Percentiles rank a stretch among this genome's conserved stretches.
Evolutionary conservation across 2,888 invertebrate genomes (phyloP).

Genomic region (Trachelus tabidus): DNA sequence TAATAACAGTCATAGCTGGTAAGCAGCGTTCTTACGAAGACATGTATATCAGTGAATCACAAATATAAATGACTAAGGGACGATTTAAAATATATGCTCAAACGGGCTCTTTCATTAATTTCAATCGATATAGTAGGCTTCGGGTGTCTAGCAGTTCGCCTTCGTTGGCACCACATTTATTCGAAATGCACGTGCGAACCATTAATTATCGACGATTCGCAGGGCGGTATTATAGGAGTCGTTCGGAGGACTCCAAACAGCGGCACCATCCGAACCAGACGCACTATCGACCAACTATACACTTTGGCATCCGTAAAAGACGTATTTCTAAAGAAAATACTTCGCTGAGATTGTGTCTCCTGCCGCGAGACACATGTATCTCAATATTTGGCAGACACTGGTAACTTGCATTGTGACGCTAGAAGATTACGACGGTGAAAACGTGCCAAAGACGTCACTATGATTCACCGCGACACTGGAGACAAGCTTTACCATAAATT

Average conservation of each 20-base stretch:
- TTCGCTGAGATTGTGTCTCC: conserved; percentile 19
- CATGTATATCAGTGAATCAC: background rate
- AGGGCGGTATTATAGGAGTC: background rate
- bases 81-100: background rate
- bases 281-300: background rate
- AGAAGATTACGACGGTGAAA: background rate
- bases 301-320: background rate
- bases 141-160: background rate
- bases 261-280: background rate
- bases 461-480: background rate
- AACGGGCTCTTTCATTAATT: background rate
- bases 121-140: background rate
- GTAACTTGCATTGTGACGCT: background rate
- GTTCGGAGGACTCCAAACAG: background rate
- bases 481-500: background rate
- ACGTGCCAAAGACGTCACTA: background rate
- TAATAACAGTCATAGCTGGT: background rate
- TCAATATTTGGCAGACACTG: background rate
- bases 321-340: background rate
- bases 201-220: background rate
- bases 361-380: conserved; percentile 15
- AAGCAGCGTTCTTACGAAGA: background rate
- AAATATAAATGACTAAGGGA: background rate
- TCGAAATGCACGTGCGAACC: background rate
- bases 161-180: background rate